phyloP scores from a whole-genome alignment of 2,113 vertebrate species.

The Amphiprion percula region DNA sequence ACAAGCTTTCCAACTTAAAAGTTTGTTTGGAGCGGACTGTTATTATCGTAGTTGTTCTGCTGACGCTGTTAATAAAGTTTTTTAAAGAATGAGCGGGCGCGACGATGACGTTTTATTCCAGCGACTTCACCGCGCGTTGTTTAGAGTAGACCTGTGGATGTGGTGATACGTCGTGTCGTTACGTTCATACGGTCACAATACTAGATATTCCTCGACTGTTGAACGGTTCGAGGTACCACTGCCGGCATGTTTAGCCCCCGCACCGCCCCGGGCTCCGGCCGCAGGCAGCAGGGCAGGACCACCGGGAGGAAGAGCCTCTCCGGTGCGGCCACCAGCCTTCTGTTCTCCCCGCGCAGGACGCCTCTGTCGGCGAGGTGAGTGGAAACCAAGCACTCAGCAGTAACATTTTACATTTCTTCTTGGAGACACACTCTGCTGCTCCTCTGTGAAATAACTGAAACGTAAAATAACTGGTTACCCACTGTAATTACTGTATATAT shows the following conservation, averaged over 20 bases:
- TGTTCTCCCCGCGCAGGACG: conserved; percentile 83
- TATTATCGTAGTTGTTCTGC: not conserved
- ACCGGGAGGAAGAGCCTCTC: conserved; percentile 76
- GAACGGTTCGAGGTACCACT: not conserved
- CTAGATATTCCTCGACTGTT: not conserved
- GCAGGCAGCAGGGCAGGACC: conserved; percentile 70
- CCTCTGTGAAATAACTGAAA: too few relatives aligned
- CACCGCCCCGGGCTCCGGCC: conserved; percentile 70
- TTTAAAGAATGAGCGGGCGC: not conserved
- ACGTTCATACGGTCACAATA: not conserved
- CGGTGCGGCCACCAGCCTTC: conserved; percentile 62
- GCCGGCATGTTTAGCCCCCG: conserved; percentile 83
- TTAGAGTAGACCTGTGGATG: not conserved
- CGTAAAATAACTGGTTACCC: too few relatives aligned
- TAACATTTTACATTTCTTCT: not conserved
- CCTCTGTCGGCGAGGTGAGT: conserved; percentile 73
- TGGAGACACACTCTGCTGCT: not conserved
- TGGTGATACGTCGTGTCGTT: not conserved
- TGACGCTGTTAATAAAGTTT: conserved; percentile 22
- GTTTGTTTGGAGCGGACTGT: too few relatives aligned
- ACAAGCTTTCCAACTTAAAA: too few relatives aligned
- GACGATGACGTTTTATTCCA: conserved; percentile 61
- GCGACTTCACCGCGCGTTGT: conserved; percentile 73
- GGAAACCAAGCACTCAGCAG: not conserved
- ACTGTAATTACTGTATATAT: too few relatives aligned